Base-by-base conservation (phyloP, 2,797 vertebrate genomes). In the Lateolabrax maculatus region DNA sequence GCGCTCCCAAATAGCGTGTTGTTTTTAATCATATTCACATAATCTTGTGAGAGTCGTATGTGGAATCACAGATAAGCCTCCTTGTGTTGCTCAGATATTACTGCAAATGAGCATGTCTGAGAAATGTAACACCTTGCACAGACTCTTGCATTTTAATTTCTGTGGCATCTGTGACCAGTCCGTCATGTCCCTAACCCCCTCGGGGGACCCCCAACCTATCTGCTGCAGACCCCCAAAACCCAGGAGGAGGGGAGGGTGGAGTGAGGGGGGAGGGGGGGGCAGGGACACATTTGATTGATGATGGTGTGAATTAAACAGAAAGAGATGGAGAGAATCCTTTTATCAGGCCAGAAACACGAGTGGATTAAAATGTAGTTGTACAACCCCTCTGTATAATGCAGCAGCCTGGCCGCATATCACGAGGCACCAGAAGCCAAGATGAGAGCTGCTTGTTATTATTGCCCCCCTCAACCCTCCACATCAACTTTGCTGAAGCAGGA, bases 311-410 rank as follows among this genome's bases (percentile, higher is more conserved):
- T 94, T 94, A 94, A 95, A 94, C 92, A 94, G 94, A 94, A 94
- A 93, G 92, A 94, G 94, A 95, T 95, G 92, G 95, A 95, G 95
- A 94, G 95, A 95, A 95, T 94, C 94, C 94, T 94, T 95, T 96
- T 96, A 95, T 96, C 94, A 91, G 91, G 90, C 88, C 86, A 84
- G 92, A 93, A 95, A 95, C 94, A 96, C 91, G 91, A 95, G 93
- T 95, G 95, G 94, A 95, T 95, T 96, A 95, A 95, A 95, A 96
- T 94, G 93, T 94, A 95, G 94, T 95, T 95, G 93, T 94, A 94
- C 95, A 94, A 93, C 89, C 93, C 92, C 90, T 93, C 88, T 88
- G 93, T 94, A 94, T 95, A 94, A 95, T 93, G 92, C 92, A 90
- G 90, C 80, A 91, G 88, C 82, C 92, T 69, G 89, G 84, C 86